Conservation (phyloP, 2,888 invertebrate genomes). For the Drosophila paramelanica region DNA sequence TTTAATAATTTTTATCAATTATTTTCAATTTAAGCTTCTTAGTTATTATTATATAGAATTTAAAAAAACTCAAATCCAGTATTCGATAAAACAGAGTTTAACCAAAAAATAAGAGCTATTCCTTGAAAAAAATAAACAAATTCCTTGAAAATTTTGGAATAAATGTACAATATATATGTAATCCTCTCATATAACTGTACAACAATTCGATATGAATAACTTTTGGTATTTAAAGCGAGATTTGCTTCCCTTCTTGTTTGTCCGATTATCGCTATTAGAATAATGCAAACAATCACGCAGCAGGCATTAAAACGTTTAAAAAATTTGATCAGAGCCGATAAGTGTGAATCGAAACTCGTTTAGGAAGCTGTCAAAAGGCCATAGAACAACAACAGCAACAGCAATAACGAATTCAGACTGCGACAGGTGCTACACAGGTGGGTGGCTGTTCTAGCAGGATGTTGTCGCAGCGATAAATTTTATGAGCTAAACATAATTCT, state of each 20-base stretch:
- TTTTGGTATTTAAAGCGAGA: neutral
- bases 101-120: neutral
- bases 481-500: slow-evolving; percentile 20
- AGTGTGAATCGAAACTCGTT: slow-evolving; percentile 40
- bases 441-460: slow-evolving; percentile 31
- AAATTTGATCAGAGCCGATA: slow-evolving; percentile 30
- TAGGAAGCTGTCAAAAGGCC: slow-evolving; percentile 9
- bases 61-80: neutral
- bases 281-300: slow-evolving; percentile 22
- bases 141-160: neutral
- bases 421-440: slow-evolving; percentile 19
- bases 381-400: neutral
- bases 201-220: neutral
- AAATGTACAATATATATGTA: too few relatives aligned
- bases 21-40: too few relatives aligned
- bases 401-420: neutral
- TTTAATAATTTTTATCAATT: too few relatives aligned
- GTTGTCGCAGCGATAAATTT: slow-evolving; percentile 2
- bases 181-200: neutral
- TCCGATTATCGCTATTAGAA: slow-evolving; percentile 11
- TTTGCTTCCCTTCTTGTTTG: neutral
- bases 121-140: neutral
- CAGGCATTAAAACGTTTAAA: slow-evolving; percentile 21
- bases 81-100: too few relatives aligned
- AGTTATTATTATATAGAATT: too few relatives aligned